Evolutionary conservation across 1,140 invertebrate genomes (phyloP).

Genomic region (Drosophila chauvacae): DNA sequence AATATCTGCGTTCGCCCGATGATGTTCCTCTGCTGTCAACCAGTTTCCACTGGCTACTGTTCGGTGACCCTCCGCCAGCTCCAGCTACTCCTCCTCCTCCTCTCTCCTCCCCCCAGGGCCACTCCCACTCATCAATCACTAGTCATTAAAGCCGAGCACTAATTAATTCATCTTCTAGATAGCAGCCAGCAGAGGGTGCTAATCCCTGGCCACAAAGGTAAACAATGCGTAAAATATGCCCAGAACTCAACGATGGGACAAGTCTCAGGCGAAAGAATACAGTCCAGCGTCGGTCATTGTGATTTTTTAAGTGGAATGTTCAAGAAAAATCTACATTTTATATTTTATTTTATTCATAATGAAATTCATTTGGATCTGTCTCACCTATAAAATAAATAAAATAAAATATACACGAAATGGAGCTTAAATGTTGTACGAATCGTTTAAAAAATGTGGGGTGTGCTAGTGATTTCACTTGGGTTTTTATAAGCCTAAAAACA

Average conservation of each 20-base stretch:
- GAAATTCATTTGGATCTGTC: too few relatives aligned
- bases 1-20: constrained; percentile 39
- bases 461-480: too few relatives aligned
- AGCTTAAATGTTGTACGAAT: too few relatives aligned
- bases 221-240: constrained; percentile 59
- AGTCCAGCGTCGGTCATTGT: constrained; percentile 29
- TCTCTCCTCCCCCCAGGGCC: not conserved
- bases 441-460: too few relatives aligned
- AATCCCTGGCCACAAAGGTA: constrained; percentile 56
- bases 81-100: not conserved
- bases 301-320: not conserved
- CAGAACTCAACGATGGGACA: constrained; percentile 27
- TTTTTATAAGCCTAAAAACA: too few relatives aligned
- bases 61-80: constrained; percentile 32
- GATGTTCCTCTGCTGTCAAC: constrained; percentile 50
- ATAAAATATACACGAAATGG: too few relatives aligned
- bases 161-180: constrained; percentile 54
- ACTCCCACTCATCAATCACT: constrained; percentile 54
- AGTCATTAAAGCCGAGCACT: constrained; percentile 49
- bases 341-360: not conserved
- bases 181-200: constrained; percentile 33
- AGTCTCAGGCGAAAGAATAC: constrained; percentile 30
- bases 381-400: too few relatives aligned
- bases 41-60: constrained; percentile 52
- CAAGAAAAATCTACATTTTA: not conserved